Percentiles rank a stretch among this genome's conserved stretches.
phyloP scores from a whole-genome alignment of 1,140 invertebrate genomes.

The Cyphomyrmex costatus region DNA sequence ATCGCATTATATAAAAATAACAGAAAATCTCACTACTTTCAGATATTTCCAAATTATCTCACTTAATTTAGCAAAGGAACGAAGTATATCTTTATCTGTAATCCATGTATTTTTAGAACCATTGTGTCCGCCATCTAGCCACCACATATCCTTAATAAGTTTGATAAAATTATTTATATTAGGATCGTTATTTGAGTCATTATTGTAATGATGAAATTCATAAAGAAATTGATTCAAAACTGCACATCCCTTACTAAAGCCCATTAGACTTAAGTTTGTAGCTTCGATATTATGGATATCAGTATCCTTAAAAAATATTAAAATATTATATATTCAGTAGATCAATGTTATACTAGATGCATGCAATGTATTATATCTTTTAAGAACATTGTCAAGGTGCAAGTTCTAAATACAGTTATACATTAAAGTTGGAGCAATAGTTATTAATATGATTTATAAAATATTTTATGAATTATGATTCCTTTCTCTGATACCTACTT shows the following conservation, averaged over 20 bases:
- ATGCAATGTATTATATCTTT: not conserved
- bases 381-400: not conserved
- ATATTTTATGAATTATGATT: conserved; percentile 14
- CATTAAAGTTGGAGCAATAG: not conserved
- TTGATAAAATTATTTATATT: conserved; percentile 88
- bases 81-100: conserved; percentile 90
- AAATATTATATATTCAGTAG: not conserved
- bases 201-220: conserved; percentile 92
- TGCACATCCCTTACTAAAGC: conserved; percentile 97
- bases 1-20: conserved; percentile 14
- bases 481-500: conserved; percentile 31
- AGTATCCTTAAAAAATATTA: conserved; percentile 45
- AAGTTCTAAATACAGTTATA: conserved; percentile 18
- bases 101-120: conserved; percentile 95
- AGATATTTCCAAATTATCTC: conserved; percentile 55
- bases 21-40: not conserved
- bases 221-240: conserved; percentile 96
- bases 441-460: not conserved
- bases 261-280: conserved; percentile 89
- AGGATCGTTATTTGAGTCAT: conserved; percentile 86
- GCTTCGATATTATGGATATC: conserved; percentile 83
- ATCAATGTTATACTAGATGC: too few species aligned
- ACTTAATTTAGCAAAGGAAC: conserved; percentile 90
- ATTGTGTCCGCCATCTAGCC: conserved; percentile 95
- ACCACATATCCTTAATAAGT: conserved; percentile 92